Evolutionary conservation across 2,113 vertebrate species (phyloP).

Genomic region (Scolopax mira): DNA sequence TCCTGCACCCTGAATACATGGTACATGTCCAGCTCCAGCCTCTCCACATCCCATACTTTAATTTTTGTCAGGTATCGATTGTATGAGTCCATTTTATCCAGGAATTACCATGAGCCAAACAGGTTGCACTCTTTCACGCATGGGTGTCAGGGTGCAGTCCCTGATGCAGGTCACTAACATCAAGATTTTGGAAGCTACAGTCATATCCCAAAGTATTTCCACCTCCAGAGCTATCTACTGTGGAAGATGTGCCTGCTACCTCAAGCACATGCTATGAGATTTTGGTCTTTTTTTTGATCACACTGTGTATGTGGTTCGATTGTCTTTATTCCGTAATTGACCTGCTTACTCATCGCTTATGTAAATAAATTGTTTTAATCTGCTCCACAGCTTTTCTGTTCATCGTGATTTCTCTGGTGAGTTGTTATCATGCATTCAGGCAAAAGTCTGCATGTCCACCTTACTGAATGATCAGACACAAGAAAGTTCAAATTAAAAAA

Average conservation of each 20-base stretch:
- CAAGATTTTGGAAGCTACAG: background rate
- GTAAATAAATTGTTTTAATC: background rate
- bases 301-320: background rate
- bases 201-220: background rate
- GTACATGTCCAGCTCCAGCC: background rate
- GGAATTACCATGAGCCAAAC: background rate
- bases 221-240: background rate
- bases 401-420: background rate
- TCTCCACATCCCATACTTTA: background rate
- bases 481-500: background rate
- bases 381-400: background rate
- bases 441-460: background rate
- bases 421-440: background rate
- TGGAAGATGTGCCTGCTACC: background rate
- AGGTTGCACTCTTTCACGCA: accelerated
- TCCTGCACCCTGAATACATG: background rate
- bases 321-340: background rate
- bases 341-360: background rate
- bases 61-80: background rate
- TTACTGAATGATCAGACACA: background rate
- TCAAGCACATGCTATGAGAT: background rate
- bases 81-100: background rate
- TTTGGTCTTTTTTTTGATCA: background rate
- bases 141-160: background rate
- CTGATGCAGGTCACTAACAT: background rate